These are phyloP conservation scores for Heterotilapia buettikoferi DNA, from an alignment of 2,113 vertebrate genomes.

Conservation along the genomic window DNA sequence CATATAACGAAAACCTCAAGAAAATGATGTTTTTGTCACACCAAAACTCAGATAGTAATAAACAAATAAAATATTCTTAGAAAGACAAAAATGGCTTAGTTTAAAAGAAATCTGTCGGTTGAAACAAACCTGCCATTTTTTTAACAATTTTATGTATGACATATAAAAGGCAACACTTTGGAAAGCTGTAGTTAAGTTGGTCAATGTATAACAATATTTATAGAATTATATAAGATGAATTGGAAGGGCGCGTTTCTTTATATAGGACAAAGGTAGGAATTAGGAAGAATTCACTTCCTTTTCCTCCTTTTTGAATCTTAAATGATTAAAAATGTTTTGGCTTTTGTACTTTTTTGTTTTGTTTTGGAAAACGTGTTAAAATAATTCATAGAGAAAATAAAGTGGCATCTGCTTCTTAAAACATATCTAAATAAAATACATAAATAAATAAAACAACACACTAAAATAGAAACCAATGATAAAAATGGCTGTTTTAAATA, in stretches of 20 bases:
- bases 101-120: too few relatives aligned
- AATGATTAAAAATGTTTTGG: neutral
- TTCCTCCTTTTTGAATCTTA: neutral
- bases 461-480: neutral
- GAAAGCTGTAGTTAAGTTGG: neutral
- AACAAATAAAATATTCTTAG: neutral
- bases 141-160: too few relatives aligned
- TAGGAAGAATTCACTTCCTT: neutral
- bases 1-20: neutral
- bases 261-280: neutral
- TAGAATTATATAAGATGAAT: neutral
- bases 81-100: neutral
- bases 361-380: neutral
- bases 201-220: neutral
- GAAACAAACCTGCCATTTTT: too few relatives aligned
- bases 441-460: neutral
- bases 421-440: rapidly evolving
- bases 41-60: neutral
- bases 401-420: neutral
- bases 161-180: neutral
- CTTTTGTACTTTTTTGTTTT: neutral
- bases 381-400: neutral
- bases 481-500: neutral
- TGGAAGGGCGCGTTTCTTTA: neutral
- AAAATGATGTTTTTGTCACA: neutral